These are phyloP conservation scores for Borostomias antarcticus DNA, from an alignment of 2,797 vertebrate genomes.

Conservation along the genomic window DNA sequence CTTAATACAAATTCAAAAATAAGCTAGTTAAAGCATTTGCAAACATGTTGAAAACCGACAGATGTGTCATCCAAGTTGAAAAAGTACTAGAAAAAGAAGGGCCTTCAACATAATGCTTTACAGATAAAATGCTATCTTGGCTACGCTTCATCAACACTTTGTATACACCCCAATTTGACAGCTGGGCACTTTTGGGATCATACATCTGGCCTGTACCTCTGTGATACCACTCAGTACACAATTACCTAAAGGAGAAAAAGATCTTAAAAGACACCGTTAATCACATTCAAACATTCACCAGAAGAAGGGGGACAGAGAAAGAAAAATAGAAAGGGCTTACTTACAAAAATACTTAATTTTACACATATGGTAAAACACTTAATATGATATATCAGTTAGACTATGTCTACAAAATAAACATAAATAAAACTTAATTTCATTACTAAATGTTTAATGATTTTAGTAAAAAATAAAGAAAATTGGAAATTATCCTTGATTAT, in stretches of 20 bases:
- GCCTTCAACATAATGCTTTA: neutral
- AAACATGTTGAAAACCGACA: constrained; percentile 22
- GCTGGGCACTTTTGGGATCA: constrained; percentile 77
- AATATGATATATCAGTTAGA: constrained; percentile 82
- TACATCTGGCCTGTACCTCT: constrained; percentile 97
- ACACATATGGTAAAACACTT: constrained; percentile 88
- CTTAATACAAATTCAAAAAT: constrained; percentile 58
- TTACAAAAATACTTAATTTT: constrained; percentile 93
- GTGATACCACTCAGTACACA: constrained; percentile 91
- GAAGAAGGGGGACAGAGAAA: constrained; percentile 85
- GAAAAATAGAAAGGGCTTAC: constrained; percentile 92
- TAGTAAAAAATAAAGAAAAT: constrained; percentile 55
- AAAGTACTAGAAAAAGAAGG: neutral
- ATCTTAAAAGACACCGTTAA: constrained; percentile 99
- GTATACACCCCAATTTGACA: constrained; percentile 83
- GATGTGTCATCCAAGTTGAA: constrained; percentile 2
- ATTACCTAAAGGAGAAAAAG: constrained; percentile 97
- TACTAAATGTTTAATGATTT: constrained; percentile 60
- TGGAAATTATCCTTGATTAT: constrained; percentile 57
- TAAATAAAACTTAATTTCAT: constrained; percentile 90
- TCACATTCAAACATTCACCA: constrained; percentile 97
- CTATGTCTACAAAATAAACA: constrained; percentile 80
- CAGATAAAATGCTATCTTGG: neutral
- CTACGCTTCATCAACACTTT: constrained; percentile 70
- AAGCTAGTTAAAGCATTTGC: constrained; percentile 34